Evolutionary conservation across 2,797 vertebrate species (phyloP), one percentile per base, ranked within the genome.

Genomic region (Xenentodon cancila): DNA sequence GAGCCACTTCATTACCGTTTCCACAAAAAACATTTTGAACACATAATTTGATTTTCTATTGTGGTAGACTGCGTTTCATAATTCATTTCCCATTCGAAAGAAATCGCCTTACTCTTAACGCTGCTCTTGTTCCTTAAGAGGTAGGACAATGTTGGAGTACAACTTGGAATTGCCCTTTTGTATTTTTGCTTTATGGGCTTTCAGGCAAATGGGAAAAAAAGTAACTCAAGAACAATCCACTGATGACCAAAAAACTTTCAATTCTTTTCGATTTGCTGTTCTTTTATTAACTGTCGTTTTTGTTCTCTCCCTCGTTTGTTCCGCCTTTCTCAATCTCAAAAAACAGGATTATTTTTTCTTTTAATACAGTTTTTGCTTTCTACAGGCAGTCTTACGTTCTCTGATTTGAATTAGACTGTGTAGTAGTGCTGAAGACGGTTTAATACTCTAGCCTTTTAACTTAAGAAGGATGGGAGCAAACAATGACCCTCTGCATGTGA

Each of bases 1-100:
- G 59, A 71, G 63, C 61, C 73, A 73, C 71, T 83, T 85, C 82
- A 77, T 64, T 85, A 59, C 40, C 27, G 50, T 80, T 65, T 80
- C 45, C 12, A 37, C 34, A 1, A 12, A 37, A 37, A 37, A 37
- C 34, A 80, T 84, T 86, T 80, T 73, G 45, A 62, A 59, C 62
- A 64, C 50, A 71, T 75, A 57, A 75, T 79, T 67, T 66, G 49
- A 65, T 79, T 66, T 48, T 54, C 30, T 58, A 25, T 51, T 59
- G 59, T 68, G 53, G 34, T 3, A 71, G 44, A 56, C 40, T 6
- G 0, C 22, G n/a, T 37, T 62, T 51, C 59, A 67, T 60, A 44
- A 66, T 63, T 77, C 52, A 45, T 63, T 63, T 57, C 43, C 30
- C 4, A 40, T 67, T 59, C 44, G 40, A 53, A 51, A 73, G 34